A percentile compares a stretch with the other conserved stretches of the same genome.
These are phyloP conservation scores for Leptodactylus fuscus DNA, from an alignment of 2,113 vertebrate species.

Conservation along the genomic window DNA sequence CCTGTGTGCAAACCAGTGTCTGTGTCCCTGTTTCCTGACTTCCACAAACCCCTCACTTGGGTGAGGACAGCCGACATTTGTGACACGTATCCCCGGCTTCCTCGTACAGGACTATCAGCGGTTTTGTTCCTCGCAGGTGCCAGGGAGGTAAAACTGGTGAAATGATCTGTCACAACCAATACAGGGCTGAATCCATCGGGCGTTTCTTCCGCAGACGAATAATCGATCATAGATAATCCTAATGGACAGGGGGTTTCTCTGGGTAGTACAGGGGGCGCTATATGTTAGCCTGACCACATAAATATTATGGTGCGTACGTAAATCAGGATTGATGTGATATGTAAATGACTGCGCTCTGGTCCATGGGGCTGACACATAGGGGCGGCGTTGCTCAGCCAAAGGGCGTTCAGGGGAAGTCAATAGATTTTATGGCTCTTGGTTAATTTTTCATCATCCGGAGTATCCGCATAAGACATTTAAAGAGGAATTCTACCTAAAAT, in stretches of 20 bases:
- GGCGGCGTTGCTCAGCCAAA: not conserved
- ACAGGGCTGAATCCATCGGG: not conserved
- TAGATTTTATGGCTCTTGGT: not conserved
- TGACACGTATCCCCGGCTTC: not conserved
- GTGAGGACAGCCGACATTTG: not conserved
- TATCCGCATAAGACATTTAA: not conserved
- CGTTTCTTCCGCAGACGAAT: not conserved
- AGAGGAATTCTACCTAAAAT: not conserved
- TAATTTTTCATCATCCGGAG: not conserved
- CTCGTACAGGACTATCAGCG: not conserved
- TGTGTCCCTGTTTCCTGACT: too few relatives aligned
- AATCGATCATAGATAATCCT: not conserved
- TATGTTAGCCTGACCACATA: not conserved
- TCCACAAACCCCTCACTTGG: not conserved
- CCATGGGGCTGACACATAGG: not conserved
- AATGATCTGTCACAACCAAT: slow-evolving; percentile 1
- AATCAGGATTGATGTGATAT: slow-evolving; percentile 19
- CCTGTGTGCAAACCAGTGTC: too few relatives aligned
- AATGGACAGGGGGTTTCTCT: not conserved
- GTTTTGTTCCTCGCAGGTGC: not conserved
- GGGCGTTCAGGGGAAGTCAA: not conserved
- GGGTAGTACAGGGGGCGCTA: not conserved
- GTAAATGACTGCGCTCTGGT: not conserved
- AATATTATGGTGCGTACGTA: not conserved
- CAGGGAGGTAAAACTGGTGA: not conserved